Base-by-base conservation (phyloP, 2,888 invertebrate species). In the Cosmia pyralina region DNA sequence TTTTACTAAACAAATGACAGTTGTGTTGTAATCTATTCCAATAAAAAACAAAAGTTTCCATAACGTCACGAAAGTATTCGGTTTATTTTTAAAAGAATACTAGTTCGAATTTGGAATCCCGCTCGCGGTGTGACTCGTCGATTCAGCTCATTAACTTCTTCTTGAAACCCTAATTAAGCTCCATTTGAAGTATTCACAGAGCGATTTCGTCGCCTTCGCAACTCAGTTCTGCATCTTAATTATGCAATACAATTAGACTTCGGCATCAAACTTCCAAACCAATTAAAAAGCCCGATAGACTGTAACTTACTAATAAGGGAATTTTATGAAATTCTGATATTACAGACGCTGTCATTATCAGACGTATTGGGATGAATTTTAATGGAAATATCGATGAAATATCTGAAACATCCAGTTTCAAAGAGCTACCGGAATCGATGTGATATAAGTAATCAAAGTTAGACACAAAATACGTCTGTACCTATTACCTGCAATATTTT, bases 161-260 rank as follows among this genome's bases (percentile, higher is more conserved):
- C 92, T 91, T 88, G 90, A 91, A 92, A 90, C 90, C 88, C 92
- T 92, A 93, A 94, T 94, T 92, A 94, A 93, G 91, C 86, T 88
- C 88, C 89, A 90, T 92, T 92, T 93, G 90, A 93, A 93, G 92
- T 91, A 92, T 94, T 93, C 93, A 93, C 86, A 83, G 87, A 88
- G 87, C 87, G 90, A 91, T 94, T 92, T 90, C 88, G 88, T 89
- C 91, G 88, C 89, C 88, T 85, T 81, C 85, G 70, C 82, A 68
- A 76, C 75, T 70, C 77, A 77, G 82, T 83, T 89, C 84, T 90
- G 90, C 91, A 90, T 91, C 87, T 92, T 88, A 92, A 92, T 92
- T 92, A 91, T 91, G 90, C 88, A 92, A 90, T 88, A 91, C 89
- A 90, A 90, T 90, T 90, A 89, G 85, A 88, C 84, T 88, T 85